Evolutionary conservation across 2,888 invertebrate species (phyloP).

Genomic region (Tachystola acroxantha): DNA sequence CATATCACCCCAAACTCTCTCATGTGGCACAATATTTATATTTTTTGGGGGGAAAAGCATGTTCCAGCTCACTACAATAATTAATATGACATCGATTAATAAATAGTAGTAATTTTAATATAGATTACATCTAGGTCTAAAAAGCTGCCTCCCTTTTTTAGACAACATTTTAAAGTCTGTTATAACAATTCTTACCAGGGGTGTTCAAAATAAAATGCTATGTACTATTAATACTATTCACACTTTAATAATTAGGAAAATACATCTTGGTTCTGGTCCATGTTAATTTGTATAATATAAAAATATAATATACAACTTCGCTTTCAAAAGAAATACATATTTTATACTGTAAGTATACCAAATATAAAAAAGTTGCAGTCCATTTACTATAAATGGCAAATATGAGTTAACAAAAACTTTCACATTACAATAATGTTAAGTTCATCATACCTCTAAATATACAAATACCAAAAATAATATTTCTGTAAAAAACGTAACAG

Average conservation of each 20-base stretch:
- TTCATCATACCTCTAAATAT: conserved; percentile 28
- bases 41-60: too few species aligned
- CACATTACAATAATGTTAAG: too few species aligned
- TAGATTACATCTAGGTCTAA: too few species aligned
- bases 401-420: not conserved
- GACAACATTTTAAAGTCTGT: too few species aligned
- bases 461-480: conserved; percentile 30
- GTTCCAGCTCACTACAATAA: too few species aligned
- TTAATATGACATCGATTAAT: too few species aligned
- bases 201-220: too few species aligned
- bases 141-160: too few species aligned
- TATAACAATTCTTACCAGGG: too few species aligned
- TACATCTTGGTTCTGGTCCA: conserved; percentile 25
- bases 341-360: conserved; percentile 11
- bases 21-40: too few species aligned
- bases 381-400: conserved; percentile 1
- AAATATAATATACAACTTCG: conserved; percentile 29
- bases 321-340: conserved; percentile 22
- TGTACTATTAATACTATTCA: conserved; percentile 11
- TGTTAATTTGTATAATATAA: conserved; percentile 15
- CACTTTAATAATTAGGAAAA: conserved; percentile 26
- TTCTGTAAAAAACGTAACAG: conserved; percentile 23
- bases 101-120: too few species aligned
- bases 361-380: not conserved
- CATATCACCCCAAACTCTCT: too few species aligned